Evolutionary conservation across 1,140 invertebrate genomes (phyloP), one percentile per base, ranked within the genome.

Genomic region (Berghia stephanieae): DNA sequence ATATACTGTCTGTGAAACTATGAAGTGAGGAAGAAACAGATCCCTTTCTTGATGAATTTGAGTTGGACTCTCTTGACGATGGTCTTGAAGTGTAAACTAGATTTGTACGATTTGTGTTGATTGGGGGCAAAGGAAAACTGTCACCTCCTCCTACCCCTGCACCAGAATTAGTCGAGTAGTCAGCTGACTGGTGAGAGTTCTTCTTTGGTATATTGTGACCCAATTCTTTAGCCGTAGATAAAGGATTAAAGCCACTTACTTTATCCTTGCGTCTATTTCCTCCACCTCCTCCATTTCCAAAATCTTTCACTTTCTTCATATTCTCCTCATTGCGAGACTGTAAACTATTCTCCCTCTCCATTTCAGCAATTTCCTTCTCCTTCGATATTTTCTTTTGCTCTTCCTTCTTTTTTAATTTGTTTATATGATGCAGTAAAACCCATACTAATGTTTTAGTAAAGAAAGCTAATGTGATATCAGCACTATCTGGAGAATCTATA

Each of bases 381-480:
- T 82, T 79, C 74, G 73, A 31, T 34, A 46, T 49, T 43, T 60
- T 55, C 34, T 55, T 24, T 43, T 79, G 77, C 34, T 71, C 67
- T 52, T 84, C 77, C 66, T 80, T 83, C n/a, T 74, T 67, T 82
- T 86, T 87, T 40, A 78, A 78, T 66, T 81, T 83, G 49, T 86
- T 86, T 8, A 87, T 84, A 82, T 90, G 84, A 55, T 88, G 83
- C 36, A 91, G 60, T n/a, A 91, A 40, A 43, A 91, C 78, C 89
- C 90, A 91, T 6, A 89, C 75, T 6, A 91, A 78, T 68, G 86
- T 85, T 78, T 89, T 90, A 6, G 86, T 81, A 79, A 90, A 91
- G 49, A 86, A 86, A 38, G 84, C 79, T 70, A 85, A 82, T 0
- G 90, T 84, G 0, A 87, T 77, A 3, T 83, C 81, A n/a, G 89